These are phyloP conservation scores for Engraulis encrasicolus DNA, from an alignment of 2,113 vertebrate species.

Conservation along the genomic window DNA sequence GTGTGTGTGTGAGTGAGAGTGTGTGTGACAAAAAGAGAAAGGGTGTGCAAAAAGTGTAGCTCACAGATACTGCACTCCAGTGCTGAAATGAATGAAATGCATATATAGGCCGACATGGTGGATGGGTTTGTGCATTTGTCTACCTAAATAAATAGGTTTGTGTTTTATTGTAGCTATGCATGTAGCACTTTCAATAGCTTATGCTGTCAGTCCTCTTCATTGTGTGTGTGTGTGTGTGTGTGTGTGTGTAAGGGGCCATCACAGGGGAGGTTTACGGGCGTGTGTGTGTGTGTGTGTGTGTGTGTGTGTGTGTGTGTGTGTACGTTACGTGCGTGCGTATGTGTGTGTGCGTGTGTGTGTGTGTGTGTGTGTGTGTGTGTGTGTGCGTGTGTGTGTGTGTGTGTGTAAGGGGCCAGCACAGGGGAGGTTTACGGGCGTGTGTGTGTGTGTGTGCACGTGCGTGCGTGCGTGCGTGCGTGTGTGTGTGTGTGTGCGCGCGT, in stretches of 20 bases:
- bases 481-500: constrained; percentile 19
- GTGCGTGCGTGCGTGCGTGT: constrained; percentile 16
- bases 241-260: too few species aligned
- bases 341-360: not conserved
- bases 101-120: too few species aligned
- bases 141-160: not conserved
- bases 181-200: not conserved
- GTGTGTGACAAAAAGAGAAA: constrained; percentile 40
- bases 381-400: constrained; percentile 3
- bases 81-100: not conserved
- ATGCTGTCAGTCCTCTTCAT: not conserved
- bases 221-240: constrained; percentile 13
- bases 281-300: too few species aligned
- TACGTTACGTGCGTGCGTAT: not conserved
- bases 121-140: not conserved
- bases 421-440: too few species aligned
- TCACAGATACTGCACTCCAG: too few species aligned
- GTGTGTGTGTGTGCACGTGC: not conserved
- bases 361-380: not conserved
- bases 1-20: constrained; percentile 47
- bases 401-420: too few species aligned
- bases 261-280: too few species aligned
- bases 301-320: too few species aligned
- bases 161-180: not conserved
- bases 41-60: not conserved